These are phyloP conservation scores for Nothura maculosa DNA, from an alignment of 2,797 vertebrate genomes.

Conservation along the genomic window DNA sequence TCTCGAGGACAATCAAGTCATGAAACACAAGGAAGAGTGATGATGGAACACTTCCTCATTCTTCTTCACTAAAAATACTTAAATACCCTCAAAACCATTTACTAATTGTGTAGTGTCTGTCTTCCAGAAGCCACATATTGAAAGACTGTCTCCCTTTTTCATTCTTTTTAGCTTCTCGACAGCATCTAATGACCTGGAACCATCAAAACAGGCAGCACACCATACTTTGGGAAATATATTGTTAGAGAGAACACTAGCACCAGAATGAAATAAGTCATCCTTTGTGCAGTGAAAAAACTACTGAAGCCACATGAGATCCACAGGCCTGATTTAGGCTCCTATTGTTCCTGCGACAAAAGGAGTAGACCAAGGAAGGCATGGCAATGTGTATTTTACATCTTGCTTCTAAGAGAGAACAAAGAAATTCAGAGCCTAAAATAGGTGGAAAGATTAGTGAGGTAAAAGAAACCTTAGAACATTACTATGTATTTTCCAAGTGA, in stretches of 20 bases:
- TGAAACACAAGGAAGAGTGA: constrained; percentile 31
- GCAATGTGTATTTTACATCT: not conserved
- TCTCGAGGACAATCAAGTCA: constrained; percentile 29
- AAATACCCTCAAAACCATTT: constrained; percentile 45
- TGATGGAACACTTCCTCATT: constrained; percentile 50
- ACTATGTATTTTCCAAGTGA: not conserved
- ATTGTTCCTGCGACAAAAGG: not conserved
- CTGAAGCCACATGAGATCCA: not conserved
- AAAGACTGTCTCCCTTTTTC: constrained; percentile 5
- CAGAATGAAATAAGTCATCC: not conserved
- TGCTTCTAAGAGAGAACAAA: not conserved
- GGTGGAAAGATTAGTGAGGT: not conserved
- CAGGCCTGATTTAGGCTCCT: not conserved
- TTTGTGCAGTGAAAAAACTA: not conserved
- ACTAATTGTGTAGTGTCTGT: constrained; percentile 34
- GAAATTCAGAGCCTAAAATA: not conserved
- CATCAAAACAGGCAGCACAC: constrained; percentile 5
- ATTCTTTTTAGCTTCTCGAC: constrained; percentile 40
- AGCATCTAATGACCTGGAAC: constrained; percentile 32
- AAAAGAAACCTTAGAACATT: not conserved
- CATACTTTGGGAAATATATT: not conserved
- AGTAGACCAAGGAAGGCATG: not conserved
- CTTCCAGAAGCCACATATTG: constrained; percentile 30
- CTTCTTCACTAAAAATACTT: constrained; percentile 59
- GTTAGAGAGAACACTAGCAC: not conserved